Evolutionary conservation across 2,888 invertebrate genomes (phyloP).

Genomic region (Autographa gamma): DNA sequence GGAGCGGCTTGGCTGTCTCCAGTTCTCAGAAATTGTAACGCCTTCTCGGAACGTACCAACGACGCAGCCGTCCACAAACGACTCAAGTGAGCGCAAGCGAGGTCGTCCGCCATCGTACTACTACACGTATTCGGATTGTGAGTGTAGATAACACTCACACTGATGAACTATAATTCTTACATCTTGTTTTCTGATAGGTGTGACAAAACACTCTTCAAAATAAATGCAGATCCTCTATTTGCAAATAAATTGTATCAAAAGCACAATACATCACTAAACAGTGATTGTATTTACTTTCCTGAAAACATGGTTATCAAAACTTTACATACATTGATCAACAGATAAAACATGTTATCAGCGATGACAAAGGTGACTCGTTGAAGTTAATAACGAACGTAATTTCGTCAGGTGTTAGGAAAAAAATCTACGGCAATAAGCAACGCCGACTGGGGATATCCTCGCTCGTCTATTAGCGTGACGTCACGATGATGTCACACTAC

Average conservation of each 20-base stretch:
- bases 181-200: conserved; percentile 56
- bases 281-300: not conserved
- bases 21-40: conserved; percentile 88
- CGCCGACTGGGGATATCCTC: conserved; percentile 83
- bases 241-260: conserved; percentile 6
- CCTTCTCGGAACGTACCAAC: conserved; percentile 87
- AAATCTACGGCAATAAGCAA: conserved; percentile 48
- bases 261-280: not conserved
- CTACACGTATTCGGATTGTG: conserved; percentile 71
- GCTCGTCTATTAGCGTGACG: conserved; percentile 83
- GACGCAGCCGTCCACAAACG: conserved; percentile 81
- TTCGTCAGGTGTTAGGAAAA: conserved; percentile 38
- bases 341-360: not conserved
- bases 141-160: conserved; percentile 71
- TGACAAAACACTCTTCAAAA: conserved; percentile 50
- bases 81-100: conserved; percentile 84
- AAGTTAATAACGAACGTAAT: conserved; percentile 30
- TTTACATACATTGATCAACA: not conserved
- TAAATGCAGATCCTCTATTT: not conserved
- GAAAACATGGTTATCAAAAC: not conserved
- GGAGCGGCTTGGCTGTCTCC: conserved; percentile 84
- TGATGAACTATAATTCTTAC: conserved; percentile 58
- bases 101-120: conserved; percentile 80
- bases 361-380: not conserved
- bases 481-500: conserved; percentile 86